These are phyloP conservation scores for Gobius niger DNA, from an alignment of 2,113 vertebrate species.

Conservation along the genomic window DNA sequence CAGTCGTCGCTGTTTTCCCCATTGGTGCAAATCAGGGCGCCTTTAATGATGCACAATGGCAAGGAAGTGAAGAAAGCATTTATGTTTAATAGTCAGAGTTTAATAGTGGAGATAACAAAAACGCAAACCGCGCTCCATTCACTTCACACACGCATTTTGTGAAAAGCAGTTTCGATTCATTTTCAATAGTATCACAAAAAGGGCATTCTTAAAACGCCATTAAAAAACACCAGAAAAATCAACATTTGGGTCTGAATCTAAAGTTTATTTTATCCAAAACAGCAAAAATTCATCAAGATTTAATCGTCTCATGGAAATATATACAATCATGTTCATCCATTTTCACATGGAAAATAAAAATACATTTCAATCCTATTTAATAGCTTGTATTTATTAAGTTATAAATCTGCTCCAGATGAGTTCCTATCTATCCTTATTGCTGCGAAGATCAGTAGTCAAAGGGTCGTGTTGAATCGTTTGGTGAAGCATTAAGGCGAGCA, in stretches of 20 bases:
- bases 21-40: too few species aligned
- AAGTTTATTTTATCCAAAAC: slow-evolving; percentile 12
- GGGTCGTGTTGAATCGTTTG: slow-evolving; percentile 94
- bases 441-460: slow-evolving; percentile 86
- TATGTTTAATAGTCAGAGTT: too few species aligned
- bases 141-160: too few species aligned
- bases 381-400: neutral
- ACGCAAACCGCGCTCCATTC: too few species aligned
- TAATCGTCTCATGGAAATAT: slow-evolving; percentile 30
- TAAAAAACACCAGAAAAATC: too few species aligned
- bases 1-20: too few species aligned
- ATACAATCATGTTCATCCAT: slow-evolving; percentile 33
- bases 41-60: too few species aligned
- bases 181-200: too few species aligned
- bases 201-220: too few species aligned
- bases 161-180: too few species aligned
- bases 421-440: slow-evolving; percentile 84
- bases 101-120: too few species aligned
- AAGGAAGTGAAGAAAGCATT: too few species aligned
- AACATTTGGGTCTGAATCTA: neutral
- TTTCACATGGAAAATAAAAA: slow-evolving; percentile 33
- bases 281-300: slow-evolving; percentile 27
- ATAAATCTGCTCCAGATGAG: neutral
- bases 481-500: slow-evolving; percentile 91
- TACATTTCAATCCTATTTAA: slow-evolving; percentile 44